phyloP scores from a whole-genome alignment of 1,140 invertebrate genomes.

The Parasteatoda tepidariorum region DNA sequence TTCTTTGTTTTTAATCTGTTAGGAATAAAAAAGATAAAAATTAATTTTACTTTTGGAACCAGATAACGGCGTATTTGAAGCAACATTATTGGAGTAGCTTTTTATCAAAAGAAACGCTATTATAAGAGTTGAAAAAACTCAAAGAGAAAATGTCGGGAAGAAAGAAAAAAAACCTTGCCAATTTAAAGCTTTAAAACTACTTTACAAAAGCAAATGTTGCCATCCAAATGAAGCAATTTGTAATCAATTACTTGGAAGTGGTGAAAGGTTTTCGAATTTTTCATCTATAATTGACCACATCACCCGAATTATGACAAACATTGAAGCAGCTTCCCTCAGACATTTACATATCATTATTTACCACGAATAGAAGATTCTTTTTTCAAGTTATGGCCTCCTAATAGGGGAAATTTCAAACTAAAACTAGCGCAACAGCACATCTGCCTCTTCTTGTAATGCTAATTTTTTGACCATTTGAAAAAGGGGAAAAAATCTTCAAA shows the following conservation, averaged over 20 bases:
- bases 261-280: background rate
- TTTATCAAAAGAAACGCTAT: no score
- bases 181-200: no score
- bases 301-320: slow-evolving; percentile 10
- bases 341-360: slow-evolving; percentile 46
- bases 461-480: background rate
- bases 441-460: background rate
- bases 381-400: background rate
- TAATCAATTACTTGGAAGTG: slow-evolving; percentile 27
- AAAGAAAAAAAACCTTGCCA: no score
- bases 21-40: no score
- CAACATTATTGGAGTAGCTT: no score
- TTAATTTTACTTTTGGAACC: no score
- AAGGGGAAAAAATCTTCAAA: no score
- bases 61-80: no score
- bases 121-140: no score
- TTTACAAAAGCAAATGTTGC: no score
- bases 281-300: background rate
- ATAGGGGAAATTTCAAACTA: background rate
- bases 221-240: slow-evolving; percentile 39
- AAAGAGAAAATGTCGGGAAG: no score
- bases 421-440: background rate
- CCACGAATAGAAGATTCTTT: background rate
- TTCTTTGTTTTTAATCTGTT: no score
- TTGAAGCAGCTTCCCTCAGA: slow-evolving; percentile 11